Base-by-base conservation (phyloP, 2,113 vertebrate species). In the Sinosuthora webbiana region DNA sequence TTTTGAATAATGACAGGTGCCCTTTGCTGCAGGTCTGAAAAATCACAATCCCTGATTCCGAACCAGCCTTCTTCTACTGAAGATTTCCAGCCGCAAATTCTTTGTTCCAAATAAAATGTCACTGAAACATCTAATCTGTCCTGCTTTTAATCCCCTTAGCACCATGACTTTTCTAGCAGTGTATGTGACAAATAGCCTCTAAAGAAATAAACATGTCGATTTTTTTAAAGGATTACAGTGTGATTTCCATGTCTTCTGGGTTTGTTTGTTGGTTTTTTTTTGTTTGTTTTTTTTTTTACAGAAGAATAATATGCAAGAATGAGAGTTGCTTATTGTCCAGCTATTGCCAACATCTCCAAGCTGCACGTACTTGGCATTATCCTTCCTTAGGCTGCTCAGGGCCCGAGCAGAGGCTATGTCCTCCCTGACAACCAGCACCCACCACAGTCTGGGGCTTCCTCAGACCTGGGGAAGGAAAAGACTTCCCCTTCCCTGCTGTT, bases 71-170 rank as follows among this genome's bases (percentile, higher is more conserved):
- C 30, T 70, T 75, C 79, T 41, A 63, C 27, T 13, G 49, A 80
- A 80, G 53, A 56, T 83, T 95, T 86, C 63, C 68, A 90, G 71
- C 13, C 63, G 37, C 60, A 57, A 78, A 24, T 67, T 60, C 47
- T 89, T 93, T 92, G 57, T 49, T 81, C 77, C 65, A 87, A 67
- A 83, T 45, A 87, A 97, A 96, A 92, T 21, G 73, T 70, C 79
- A 95, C 71, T 41, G 35, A 74, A 90, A 92, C 37, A 71, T 92
- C 64, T 64, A 53, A 71, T 86, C 92, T 81, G 52, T 25, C 60
- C 41, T 3, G 3, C n/a, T 47, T 86, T 78, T 83, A 89, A 95
- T 81, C 68, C 56, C 57, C 52, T 86, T n/a, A 71, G 80, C 76
- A 94, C 79, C 17, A 9, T 21, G 57, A 76, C 71, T 83, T 65